These are phyloP conservation scores for Scortum barcoo DNA, from an alignment of 2,113 vertebrate genomes.

Conservation along the genomic window DNA sequence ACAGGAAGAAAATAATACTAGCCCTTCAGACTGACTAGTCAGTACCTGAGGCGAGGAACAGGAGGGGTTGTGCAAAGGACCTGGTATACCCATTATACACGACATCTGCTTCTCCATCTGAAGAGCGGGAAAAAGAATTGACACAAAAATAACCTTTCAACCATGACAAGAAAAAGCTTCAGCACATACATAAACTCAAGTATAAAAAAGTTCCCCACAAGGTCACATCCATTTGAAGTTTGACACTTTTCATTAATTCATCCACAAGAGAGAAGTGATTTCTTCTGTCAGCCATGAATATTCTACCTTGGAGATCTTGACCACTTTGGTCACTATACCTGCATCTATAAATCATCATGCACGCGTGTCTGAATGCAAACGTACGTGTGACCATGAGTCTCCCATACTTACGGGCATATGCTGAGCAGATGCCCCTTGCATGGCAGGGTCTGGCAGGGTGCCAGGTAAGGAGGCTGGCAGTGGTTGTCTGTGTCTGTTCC, in stretches of 20 bases:
- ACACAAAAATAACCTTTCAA: constrained; percentile 57
- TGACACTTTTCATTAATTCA: constrained; percentile 67
- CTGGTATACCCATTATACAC: constrained; percentile 92
- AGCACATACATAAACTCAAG: constrained; percentile 24
- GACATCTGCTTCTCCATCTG: constrained; percentile 96
- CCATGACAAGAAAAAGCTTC: constrained; percentile 35
- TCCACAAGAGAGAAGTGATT: constrained; percentile 63
- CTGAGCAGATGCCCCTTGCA: constrained; percentile 94
- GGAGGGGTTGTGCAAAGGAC: constrained; percentile 89
- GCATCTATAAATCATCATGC: constrained; percentile 59
- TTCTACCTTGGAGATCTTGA: constrained; percentile 34
- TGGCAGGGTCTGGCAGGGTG: constrained; percentile 93
- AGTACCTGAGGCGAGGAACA: constrained; percentile 92
- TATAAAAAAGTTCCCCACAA: constrained; percentile 40
- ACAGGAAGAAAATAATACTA: constrained; percentile 5
- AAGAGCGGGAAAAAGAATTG: constrained; percentile 47
- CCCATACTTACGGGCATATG: constrained; percentile 91
- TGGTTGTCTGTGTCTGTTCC: constrained; percentile 94
- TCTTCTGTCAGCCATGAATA: constrained; percentile 65
- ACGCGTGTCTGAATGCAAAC: constrained; percentile 1
- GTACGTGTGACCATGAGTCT: constrained; percentile 23
- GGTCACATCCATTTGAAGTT: constrained; percentile 62
- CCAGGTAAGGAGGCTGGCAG: constrained; percentile 96
- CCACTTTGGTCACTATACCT: constrained; percentile 52
- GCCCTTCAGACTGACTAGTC: constrained; percentile 57